These are phyloP conservation scores for Eriosoma lanigerum DNA, from an alignment of 1,140 invertebrate species.

Conservation along the genomic window DNA sequence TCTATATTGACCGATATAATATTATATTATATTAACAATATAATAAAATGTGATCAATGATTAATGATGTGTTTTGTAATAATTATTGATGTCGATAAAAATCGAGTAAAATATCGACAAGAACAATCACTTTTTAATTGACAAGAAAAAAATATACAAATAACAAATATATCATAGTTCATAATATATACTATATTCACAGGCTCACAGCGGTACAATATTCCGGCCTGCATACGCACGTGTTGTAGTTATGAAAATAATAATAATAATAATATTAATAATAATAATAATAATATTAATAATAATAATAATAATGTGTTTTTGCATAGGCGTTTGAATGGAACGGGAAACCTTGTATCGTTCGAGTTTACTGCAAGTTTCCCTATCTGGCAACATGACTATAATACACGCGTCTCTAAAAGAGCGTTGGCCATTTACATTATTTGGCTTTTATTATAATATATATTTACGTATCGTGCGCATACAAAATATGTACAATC, in stretches of 20 bases:
- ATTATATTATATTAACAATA: too few relatives aligned
- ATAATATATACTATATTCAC: too few relatives aligned
- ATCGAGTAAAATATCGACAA: too few relatives aligned
- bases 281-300: too few relatives aligned
- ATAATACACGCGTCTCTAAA: not conserved
- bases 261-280: too few relatives aligned
- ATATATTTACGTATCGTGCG: not conserved
- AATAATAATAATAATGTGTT: too few relatives aligned
- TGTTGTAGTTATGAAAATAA: not conserved
- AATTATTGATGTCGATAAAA: too few relatives aligned
- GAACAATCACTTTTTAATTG: too few relatives aligned
- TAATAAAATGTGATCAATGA: too few relatives aligned
- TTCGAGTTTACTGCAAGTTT: not conserved
- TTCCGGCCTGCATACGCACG: not conserved
- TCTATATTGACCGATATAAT: too few relatives aligned
- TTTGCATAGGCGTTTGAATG: not conserved
- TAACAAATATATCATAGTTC: not conserved
- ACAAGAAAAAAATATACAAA: not conserved
- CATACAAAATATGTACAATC: not conserved
- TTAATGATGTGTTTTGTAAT: too few relatives aligned
- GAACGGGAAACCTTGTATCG: not conserved
- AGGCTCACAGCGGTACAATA: too few relatives aligned
- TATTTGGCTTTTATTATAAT: not conserved
- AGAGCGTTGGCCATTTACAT: not conserved
- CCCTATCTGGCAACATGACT: not conserved